Conservation (phyloP, 2,888 invertebrate genomes). For the Rhorus exstirpatorius region DNA sequence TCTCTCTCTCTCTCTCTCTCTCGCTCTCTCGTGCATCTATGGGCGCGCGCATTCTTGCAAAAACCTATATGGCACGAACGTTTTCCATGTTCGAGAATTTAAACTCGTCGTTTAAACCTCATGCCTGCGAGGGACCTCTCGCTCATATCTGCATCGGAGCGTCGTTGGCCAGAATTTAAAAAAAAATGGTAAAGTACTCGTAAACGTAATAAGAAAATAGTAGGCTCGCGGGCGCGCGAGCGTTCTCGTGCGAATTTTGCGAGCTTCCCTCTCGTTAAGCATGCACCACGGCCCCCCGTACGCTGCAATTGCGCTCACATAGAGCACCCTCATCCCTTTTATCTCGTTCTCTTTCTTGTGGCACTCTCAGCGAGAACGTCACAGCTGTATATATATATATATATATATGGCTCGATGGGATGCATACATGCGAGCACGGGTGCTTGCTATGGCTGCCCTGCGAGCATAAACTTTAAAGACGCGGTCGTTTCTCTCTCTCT, state of each 20-base stretch:
- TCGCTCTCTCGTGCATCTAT: too few relatives aligned
- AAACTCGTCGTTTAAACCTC: slow-evolving; percentile 48
- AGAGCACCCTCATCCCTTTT: slow-evolving; percentile 42
- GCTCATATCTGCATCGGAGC: slow-evolving; percentile 47
- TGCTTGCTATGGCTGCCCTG: slow-evolving; percentile 40
- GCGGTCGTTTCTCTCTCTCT: slow-evolving; percentile 59
- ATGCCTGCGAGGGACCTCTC: not conserved
- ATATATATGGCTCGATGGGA: slow-evolving; percentile 36
- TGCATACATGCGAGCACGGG: slow-evolving; percentile 46
- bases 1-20: too few relatives aligned
- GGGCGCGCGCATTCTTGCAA: not conserved
- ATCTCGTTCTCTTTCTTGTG: slow-evolving; percentile 39
- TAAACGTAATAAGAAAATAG: slow-evolving; percentile 64
- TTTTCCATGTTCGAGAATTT: slow-evolving; percentile 41
- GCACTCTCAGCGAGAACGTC: slow-evolving; percentile 19
- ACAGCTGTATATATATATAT: not conserved
- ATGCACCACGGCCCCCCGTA: slow-evolving; percentile 3
- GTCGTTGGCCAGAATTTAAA: slow-evolving; percentile 47
- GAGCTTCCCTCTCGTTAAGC: slow-evolving; percentile 27
- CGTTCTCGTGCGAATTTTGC: slow-evolving; percentile 37
- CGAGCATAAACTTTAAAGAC: slow-evolving; percentile 69
- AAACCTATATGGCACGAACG: not conserved
- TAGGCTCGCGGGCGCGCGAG: slow-evolving; percentile 49
- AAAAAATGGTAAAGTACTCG: slow-evolving; percentile 57
- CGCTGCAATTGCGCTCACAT: slow-evolving; percentile 40